Percentiles rank a stretch among this genome's conserved stretches.
These are phyloP conservation scores for Tragelaphus oryx DNA, from an alignment of 2,797 vertebrate genomes.

Conservation along the genomic window DNA sequence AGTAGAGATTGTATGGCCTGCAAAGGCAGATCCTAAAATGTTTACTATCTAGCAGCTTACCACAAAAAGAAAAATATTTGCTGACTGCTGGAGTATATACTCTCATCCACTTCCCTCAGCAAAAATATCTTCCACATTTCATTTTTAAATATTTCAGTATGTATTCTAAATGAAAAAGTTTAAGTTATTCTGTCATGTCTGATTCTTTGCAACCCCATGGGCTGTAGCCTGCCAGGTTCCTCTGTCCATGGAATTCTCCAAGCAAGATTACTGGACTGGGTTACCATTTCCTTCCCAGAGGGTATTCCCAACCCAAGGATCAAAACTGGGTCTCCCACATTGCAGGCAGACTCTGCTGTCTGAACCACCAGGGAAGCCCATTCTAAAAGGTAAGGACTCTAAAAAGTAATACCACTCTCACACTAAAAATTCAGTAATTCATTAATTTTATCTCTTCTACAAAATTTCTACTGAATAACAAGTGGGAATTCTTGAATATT, in stretches of 20 bases:
- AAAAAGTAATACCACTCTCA: background rate
- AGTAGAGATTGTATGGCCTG: background rate
- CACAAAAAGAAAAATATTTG: background rate
- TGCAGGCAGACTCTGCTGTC: background rate
- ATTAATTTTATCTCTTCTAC: background rate
- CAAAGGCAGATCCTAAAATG: background rate
- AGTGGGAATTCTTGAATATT: background rate
- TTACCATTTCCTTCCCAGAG: background rate
- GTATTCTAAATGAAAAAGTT: background rate
- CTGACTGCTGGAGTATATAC: background rate
- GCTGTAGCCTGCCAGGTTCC: background rate
- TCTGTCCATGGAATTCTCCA: background rate
- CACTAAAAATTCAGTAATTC: background rate
- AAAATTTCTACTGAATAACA: background rate
- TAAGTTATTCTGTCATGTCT: background rate
- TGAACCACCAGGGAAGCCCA: background rate
- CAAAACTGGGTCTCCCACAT: background rate
- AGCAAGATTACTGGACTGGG: background rate
- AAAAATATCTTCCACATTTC: background rate
- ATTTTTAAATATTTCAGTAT: background rate
- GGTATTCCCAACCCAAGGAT: background rate
- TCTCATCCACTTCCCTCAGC: background rate
- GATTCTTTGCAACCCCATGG: background rate
- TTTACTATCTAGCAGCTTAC: background rate
- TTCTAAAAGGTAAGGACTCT: background rate